These are phyloP conservation scores for Stichodactyla helianthus DNA, from an alignment of 64 coral and sea anemone species.

Conservation along the genomic window DNA sequence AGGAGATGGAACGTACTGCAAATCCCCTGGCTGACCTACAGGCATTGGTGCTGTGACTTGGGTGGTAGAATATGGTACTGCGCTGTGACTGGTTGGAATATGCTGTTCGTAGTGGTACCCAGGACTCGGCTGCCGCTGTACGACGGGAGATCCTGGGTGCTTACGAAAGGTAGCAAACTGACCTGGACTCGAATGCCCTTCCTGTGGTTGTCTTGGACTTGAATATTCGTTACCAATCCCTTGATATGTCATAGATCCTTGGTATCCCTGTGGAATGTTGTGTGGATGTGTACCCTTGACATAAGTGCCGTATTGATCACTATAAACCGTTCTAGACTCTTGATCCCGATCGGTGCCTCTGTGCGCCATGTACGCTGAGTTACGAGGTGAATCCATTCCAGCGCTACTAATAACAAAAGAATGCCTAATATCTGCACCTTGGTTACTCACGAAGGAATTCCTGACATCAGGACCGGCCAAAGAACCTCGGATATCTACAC, in stretches of 20 bases:
- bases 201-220: conserved; percentile 7
- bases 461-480: not conserved
- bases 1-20: not conserved
- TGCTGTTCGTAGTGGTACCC: conserved; percentile 4
- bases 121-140: not conserved
- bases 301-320: conserved; percentile 15
- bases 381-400: not conserved
- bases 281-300: not conserved
- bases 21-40: not conserved
- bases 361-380: not conserved
- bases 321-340: conserved; percentile 13
- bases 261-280: not conserved
- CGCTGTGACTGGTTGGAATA: not conserved
- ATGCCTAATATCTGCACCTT: not conserved
- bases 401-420: not conserved
- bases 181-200: not conserved
- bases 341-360: not conserved
- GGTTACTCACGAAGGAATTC: not conserved
- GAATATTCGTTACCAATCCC: not conserved
- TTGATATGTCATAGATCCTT: not conserved
- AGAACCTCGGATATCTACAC: not conserved
- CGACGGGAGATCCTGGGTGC: not conserved
- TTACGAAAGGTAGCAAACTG: conserved; percentile 25
- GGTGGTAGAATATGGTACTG: not conserved
- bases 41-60: not conserved